Percentiles rank a stretch among this genome's conserved stretches.
These are phyloP conservation scores for Harpegnathos saltator DNA, from an alignment of 1,140 invertebrate genomes.

Conservation along the genomic window DNA sequence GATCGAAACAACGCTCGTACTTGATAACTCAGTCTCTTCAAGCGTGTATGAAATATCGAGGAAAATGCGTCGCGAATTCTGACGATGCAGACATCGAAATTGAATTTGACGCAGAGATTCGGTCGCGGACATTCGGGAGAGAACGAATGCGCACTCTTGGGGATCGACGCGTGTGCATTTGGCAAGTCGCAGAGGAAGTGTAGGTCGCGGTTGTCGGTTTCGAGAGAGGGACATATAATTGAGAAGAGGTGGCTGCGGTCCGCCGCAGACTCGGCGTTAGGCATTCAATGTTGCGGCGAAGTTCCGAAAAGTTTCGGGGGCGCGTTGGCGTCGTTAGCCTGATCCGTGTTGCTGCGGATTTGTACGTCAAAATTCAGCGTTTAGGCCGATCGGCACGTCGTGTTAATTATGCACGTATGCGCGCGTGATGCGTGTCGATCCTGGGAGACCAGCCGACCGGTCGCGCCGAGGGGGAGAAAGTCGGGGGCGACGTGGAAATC, in stretches of 20 bases:
- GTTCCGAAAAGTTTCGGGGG: constrained; percentile 74
- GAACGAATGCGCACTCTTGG: background rate
- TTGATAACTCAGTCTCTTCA: no score
- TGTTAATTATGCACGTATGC: constrained; percentile 78
- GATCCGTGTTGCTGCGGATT: constrained; percentile 73
- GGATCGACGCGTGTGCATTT: background rate
- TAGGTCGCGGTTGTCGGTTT: background rate
- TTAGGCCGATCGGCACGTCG: constrained; percentile 64
- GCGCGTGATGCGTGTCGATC: constrained; percentile 63
- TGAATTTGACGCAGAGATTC: no score
- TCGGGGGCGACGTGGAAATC: constrained; percentile 59
- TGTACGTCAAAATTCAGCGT: constrained; percentile 77
- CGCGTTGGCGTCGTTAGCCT: constrained; percentile 66
- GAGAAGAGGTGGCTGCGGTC: constrained; percentile 64
- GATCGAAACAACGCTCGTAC: no score
- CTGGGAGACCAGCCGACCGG: constrained; percentile 62
- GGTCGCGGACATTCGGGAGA: no score
- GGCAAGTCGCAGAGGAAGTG: background rate
- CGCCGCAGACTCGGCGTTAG: constrained; percentile 70
- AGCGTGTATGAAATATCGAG: no score
- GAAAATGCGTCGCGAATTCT: no score
- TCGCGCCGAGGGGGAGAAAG: constrained; percentile 19
- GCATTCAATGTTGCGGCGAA: constrained; percentile 75
- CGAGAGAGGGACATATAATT: constrained; percentile 53
- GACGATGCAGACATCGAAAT: no score